A percentile compares a stretch with the other conserved stretches of the same genome.
These are phyloP conservation scores for Perccottus glenii DNA, from an alignment of 2,113 vertebrate genomes.

Conservation along the genomic window DNA sequence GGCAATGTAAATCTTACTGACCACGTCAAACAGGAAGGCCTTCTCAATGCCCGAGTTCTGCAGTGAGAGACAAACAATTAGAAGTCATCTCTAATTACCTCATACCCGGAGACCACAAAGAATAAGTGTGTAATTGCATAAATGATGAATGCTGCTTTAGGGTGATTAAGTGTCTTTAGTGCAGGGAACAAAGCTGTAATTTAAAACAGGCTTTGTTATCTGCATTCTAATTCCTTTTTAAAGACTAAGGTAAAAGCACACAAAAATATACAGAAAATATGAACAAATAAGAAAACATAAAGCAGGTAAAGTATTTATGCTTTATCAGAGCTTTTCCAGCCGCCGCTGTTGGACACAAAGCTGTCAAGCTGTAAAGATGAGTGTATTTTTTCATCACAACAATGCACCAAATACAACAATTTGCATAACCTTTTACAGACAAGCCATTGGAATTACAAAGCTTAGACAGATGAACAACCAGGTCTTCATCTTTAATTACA, in stretches of 20 bases:
- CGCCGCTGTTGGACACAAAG: constrained; percentile 1
- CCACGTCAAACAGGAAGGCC: constrained; percentile 56
- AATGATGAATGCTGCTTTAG: constrained; percentile 5
- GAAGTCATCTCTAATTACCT: not conserved
- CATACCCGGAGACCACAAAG: not conserved
- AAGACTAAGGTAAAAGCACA: not conserved
- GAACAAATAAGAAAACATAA: not conserved
- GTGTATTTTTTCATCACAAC: not conserved
- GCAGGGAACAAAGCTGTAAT: not conserved
- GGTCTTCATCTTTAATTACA: not conserved
- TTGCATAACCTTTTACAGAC: not conserved
- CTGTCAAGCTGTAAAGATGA: not conserved
- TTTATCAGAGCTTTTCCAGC: constrained; percentile 3
- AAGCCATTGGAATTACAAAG: not conserved
- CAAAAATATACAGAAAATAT: constrained; percentile 1
- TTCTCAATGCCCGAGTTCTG: constrained; percentile 55
- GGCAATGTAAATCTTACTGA: constrained; percentile 59
- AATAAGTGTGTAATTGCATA: constrained; percentile 5
- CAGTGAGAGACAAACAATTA: constrained; percentile 3
- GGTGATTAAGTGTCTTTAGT: constrained; percentile 1
- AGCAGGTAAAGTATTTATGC: not conserved
- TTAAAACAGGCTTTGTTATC: constrained; percentile 3
- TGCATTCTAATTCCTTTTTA: not conserved
- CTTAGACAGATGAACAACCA: not conserved
- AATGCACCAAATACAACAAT: not conserved